Conservation (phyloP, 2,797 vertebrate genomes). For the Melanotaenia boesemani region DNA sequence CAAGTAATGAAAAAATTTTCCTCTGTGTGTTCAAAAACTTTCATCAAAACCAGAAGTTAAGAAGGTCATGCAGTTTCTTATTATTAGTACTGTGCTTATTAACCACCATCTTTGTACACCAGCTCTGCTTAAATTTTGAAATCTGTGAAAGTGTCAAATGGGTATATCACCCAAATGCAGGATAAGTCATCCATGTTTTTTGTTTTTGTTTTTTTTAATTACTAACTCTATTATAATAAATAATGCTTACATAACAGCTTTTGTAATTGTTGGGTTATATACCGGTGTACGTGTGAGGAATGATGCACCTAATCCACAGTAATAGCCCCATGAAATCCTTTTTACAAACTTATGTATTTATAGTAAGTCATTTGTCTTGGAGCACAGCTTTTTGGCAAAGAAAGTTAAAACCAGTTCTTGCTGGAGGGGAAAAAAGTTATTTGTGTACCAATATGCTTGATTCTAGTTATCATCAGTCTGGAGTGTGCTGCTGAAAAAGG, state of each 20-base stretch:
- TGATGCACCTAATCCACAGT: neutral
- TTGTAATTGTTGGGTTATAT: neutral
- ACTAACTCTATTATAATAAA: neutral
- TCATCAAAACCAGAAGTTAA: neutral
- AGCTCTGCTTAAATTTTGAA: neutral
- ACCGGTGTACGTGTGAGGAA: neutral
- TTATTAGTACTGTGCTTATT: neutral
- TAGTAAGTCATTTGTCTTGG: slow-evolving; percentile 21
- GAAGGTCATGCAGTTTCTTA: neutral
- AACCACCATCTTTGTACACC: neutral
- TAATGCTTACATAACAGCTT: neutral
- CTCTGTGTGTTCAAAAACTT: neutral
- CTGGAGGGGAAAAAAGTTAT: slow-evolving; percentile 32
- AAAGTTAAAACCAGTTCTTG: slow-evolving; percentile 32
- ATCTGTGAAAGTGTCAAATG: neutral
- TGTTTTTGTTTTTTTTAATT: neutral
- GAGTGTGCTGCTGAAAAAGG: slow-evolving; percentile 20
- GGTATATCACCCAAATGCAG: neutral
- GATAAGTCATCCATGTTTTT: neutral
- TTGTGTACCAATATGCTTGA: slow-evolving; percentile 49
- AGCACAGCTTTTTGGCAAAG: slow-evolving; percentile 29
- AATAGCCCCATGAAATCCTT: neutral
- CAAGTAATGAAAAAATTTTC: neutral
- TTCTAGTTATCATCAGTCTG: slow-evolving; percentile 40
- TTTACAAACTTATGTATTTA: slow-evolving; percentile 21